These are phyloP conservation scores for Acanthurus tractus DNA, from an alignment of 2,797 vertebrate species.

Conservation along the genomic window DNA sequence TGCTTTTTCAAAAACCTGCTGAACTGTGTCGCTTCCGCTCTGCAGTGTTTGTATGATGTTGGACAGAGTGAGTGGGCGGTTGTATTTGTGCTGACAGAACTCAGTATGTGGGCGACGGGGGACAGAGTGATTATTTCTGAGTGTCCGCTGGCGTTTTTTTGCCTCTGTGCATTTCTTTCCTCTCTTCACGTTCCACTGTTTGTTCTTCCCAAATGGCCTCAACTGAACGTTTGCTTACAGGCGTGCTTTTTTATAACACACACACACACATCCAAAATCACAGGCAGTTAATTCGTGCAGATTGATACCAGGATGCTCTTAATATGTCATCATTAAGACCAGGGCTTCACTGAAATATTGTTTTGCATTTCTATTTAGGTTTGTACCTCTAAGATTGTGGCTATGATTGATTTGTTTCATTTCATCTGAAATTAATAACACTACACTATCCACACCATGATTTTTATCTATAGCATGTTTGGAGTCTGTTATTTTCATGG, in stretches of 20 bases:
- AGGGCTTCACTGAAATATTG: too few species aligned
- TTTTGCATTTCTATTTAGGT: too few species aligned
- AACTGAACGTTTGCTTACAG: slow-evolving; percentile 31
- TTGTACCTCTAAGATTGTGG: slow-evolving; percentile 3
- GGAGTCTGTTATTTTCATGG: neutral
- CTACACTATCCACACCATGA: neutral
- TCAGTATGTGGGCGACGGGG: slow-evolving; percentile 52
- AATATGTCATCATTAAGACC: too few species aligned
- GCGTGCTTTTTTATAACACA: slow-evolving; percentile 22
- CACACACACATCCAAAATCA: slow-evolving; percentile 11
- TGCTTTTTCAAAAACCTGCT: slow-evolving; percentile 36
- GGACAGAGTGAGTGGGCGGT: slow-evolving; percentile 56
- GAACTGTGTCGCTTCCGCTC: slow-evolving; percentile 45
- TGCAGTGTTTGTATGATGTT: slow-evolving; percentile 20
- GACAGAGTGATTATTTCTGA: slow-evolving; percentile 66
- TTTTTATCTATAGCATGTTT: slow-evolving; percentile 3
- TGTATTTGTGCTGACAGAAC: slow-evolving; percentile 61
- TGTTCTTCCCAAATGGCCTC: slow-evolving; percentile 52
- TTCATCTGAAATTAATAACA: neutral
- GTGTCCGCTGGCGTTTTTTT: slow-evolving; percentile 53
- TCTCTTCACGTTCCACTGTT: slow-evolving; percentile 30
- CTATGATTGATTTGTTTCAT: slow-evolving; percentile 21
- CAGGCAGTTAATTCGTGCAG: slow-evolving; percentile 12
- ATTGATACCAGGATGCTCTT: neutral
- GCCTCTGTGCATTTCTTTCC: slow-evolving; percentile 50